Percentiles rank a stretch among this genome's conserved stretches.
These are phyloP conservation scores for Tetranychus truncatus DNA, from an alignment of 2,888 invertebrate species.

Conservation along the genomic window DNA sequence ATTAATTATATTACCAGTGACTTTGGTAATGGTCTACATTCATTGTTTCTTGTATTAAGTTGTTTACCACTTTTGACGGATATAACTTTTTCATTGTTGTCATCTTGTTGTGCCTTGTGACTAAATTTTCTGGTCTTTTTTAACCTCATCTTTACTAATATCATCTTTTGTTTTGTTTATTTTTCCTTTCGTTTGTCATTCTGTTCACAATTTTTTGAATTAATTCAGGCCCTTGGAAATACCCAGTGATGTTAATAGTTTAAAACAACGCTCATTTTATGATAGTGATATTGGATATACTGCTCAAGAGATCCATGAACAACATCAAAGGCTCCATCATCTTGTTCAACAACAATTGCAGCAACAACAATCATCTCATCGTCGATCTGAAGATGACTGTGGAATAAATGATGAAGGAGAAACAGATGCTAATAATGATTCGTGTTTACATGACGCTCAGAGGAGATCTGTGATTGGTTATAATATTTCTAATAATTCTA, in stretches of 20 bases:
- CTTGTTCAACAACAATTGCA: background rate
- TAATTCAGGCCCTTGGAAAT: background rate
- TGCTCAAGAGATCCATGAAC: background rate
- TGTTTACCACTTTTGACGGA: no score
- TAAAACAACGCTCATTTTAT: background rate
- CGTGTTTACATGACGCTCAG: background rate
- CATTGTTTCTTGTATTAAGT: no score
- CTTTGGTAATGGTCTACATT: background rate
- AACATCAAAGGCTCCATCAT: background rate
- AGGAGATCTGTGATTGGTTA: slow-evolving; percentile 3
- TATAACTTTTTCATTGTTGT: background rate
- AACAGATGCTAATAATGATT: background rate
- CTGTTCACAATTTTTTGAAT: background rate
- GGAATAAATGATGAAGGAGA: background rate
- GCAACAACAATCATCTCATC: background rate
- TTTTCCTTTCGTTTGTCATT: background rate
- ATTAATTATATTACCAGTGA: background rate
- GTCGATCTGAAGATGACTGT: background rate
- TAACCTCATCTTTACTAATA: background rate
- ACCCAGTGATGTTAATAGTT: background rate
- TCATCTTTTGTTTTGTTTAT: background rate
- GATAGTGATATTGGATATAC: slow-evolving; percentile 1
- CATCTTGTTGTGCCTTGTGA: background rate
- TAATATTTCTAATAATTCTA: background rate
- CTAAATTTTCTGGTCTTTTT: background rate